Conservation (phyloP, 2,797 vertebrate genomes). For the Cyclopterus lumpus region DNA sequence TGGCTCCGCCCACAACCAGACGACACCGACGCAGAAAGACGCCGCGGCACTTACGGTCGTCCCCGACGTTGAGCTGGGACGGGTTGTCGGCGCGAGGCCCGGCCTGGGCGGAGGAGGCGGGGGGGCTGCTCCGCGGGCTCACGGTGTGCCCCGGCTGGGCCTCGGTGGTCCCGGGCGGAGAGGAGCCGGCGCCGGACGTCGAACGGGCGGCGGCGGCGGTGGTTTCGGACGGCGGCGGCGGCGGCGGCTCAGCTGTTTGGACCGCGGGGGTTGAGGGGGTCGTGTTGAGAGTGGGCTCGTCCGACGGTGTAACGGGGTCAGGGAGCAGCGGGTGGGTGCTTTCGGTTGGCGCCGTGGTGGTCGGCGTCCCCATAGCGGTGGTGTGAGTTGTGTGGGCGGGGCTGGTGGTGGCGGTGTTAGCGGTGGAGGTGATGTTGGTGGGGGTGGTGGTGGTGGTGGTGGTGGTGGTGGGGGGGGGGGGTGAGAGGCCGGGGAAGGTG, state of each 20-base stretch:
- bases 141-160: neutral
- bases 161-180: neutral
- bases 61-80: conserved; percentile 74
- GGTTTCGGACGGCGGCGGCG: no score
- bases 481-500: neutral
- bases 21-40: no score
- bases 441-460: neutral
- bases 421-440: neutral
- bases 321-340: neutral
- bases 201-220: neutral
- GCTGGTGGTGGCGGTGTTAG: neutral
- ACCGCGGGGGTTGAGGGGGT: neutral
- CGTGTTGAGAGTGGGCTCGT: neutral
- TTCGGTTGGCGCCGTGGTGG: neutral
- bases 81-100: conserved; percentile 36
- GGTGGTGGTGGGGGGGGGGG: neutral
- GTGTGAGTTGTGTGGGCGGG: neutral
- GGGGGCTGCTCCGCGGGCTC: conserved; percentile 12
- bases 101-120: conserved; percentile 46
- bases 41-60: conserved; percentile 71
- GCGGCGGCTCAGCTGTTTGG: no score
- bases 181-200: conserved; percentile 1
- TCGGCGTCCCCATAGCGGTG: neutral
- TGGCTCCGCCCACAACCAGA: conserved; percentile 46
- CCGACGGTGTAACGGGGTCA: neutral